Evolutionary conservation across 1,140 invertebrate species (phyloP), one percentile per base, ranked within the genome.

Genomic region (Drosophila willistoni): DNA sequence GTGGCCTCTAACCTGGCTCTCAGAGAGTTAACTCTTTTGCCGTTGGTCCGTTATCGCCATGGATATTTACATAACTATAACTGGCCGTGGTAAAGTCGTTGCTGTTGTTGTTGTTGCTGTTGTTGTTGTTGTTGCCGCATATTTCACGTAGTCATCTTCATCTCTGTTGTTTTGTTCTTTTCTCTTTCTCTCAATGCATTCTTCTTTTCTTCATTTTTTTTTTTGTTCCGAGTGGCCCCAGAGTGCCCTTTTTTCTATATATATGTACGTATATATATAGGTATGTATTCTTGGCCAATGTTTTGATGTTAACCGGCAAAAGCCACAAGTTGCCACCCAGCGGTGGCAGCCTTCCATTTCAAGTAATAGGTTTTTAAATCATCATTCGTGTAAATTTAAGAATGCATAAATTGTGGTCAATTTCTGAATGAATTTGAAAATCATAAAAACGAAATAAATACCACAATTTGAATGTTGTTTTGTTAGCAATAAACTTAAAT

Each of bases 51-150:
- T 51, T 51, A 51, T 51, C 44, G 44, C 17, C 9, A 19, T 51
- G 44, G 7, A 51, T 51, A 51, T 51, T 51, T 51, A 51, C 44
- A 51, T 51, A 51, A 51, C 44, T 51, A 51, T 51, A 51, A 51
- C 44, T 51, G 44, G 44, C 44, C 19, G 44, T 51, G 17, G 44
- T 19, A 51, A 12, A 22, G 44, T 51, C 10, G 44, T 51, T 47
- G 42, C 19, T 47, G 42, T 17, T 47, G 42, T 42, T 34, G 33
- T 25, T 25, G 7, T 34, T 34, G 6, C 1, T 42, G n/a, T n/a
- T n/a, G n/a, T n/a, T n/a, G 4, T 44, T 47, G 44, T 12, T 22
- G 17, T 51, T 51, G 44, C 44, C 44, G 44, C 44, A 51, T 51
- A 51, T 51, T 51, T 51, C 44, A 51, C 44, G 17, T 12, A 51